phyloP scores from a whole-genome alignment of 2,113 vertebrate genomes.

The Colius striatus region DNA sequence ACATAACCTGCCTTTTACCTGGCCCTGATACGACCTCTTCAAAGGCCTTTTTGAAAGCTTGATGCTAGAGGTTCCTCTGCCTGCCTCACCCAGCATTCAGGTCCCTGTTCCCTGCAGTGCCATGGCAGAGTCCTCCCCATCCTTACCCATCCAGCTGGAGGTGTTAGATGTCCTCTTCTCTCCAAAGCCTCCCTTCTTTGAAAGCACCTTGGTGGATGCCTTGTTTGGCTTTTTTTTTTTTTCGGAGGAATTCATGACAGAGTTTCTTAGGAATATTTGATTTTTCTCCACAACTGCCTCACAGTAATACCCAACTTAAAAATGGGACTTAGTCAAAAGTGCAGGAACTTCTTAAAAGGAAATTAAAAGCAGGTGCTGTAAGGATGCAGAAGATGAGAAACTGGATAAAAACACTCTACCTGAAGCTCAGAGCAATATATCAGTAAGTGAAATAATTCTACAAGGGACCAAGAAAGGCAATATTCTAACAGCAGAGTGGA shows the following conservation, averaged over 20 bases:
- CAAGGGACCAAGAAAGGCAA: conserved; percentile 52
- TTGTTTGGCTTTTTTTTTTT: background rate
- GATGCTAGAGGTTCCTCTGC: background rate
- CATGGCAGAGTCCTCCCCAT: background rate
- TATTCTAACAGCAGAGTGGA: conserved; percentile 28
- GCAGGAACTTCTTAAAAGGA: conserved; percentile 34
- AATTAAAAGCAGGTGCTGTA: conserved; percentile 53
- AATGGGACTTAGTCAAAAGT: conserved; percentile 27
- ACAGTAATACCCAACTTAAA: conserved; percentile 8
- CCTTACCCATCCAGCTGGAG: background rate
- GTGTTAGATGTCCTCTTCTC: background rate
- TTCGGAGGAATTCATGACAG: background rate
- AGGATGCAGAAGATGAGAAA: conserved; percentile 51
- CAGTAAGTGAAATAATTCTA: conserved; percentile 59
- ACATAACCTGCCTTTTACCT: background rate
- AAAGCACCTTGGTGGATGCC: background rate
- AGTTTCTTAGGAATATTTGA: background rate
- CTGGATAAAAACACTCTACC: conserved; percentile 14
- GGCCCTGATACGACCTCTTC: background rate
- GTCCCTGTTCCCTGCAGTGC: background rate
- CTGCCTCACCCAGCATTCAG: background rate
- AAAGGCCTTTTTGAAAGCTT: background rate
- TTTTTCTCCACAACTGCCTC: background rate
- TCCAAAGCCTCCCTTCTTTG: background rate
- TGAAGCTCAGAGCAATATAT: conserved; percentile 57